Evolutionary conservation across 1,140 invertebrate species (phyloP).

Genomic region (Zaprionus africanus): DNA sequence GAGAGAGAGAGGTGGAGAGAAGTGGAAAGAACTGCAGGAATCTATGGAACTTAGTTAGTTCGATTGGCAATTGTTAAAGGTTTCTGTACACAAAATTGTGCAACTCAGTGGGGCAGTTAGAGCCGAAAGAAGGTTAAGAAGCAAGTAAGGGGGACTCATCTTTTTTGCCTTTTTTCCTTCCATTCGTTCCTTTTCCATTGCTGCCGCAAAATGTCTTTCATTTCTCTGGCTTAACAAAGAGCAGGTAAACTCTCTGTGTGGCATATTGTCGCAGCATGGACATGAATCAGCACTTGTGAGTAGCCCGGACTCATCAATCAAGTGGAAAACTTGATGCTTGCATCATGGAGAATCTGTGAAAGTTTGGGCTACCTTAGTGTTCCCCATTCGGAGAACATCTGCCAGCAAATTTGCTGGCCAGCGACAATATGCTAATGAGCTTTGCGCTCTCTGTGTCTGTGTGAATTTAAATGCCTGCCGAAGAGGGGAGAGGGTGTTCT

Average conservation of each 20-base stretch:
- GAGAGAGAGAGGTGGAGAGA: not conserved
- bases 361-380: not conserved
- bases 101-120: not conserved
- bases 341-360: constrained; percentile 7
- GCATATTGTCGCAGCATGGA: constrained; percentile 15
- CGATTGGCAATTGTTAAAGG: constrained; percentile 4
- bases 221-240: constrained; percentile 23
- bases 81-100: not conserved
- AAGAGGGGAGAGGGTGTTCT: not conserved
- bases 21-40: not conserved
- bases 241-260: constrained; percentile 27
- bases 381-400: constrained; percentile 17
- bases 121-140: not conserved
- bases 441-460: constrained; percentile 28
- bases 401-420: constrained; percentile 28
- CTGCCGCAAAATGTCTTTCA: constrained; percentile 26
- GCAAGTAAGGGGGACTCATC: not conserved
- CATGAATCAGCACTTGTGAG: constrained; percentile 16
- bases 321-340: constrained; percentile 29
- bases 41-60: not conserved
- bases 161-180: not conserved
- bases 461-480: constrained; percentile 35
- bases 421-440: constrained; percentile 50
- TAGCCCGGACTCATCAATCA: constrained; percentile 35
- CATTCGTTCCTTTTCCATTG: not conserved